Base-by-base conservation (phyloP, 1,140 invertebrate genomes). In the Leptinotarsa defecta region DNA sequence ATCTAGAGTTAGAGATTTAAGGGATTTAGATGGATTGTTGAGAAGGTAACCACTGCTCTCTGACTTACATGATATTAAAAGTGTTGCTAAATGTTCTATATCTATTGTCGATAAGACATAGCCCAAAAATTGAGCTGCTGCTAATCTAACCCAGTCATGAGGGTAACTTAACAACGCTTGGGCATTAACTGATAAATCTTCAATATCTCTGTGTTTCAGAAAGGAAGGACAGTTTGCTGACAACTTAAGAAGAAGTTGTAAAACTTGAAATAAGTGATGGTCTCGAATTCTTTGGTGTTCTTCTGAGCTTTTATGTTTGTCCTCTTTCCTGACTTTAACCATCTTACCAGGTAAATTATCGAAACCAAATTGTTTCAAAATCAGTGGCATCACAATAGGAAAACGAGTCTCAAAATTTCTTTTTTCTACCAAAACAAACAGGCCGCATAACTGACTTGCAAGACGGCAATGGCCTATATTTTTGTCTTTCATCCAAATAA, bases 101-200 rank as follows among this genome's bases (percentile, higher is more conserved):
- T 93, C 88, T 74, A 93, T 88, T 1, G 88, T 81, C 4, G 88
- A 86, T 49, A 97, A 87, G 65, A 96, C 87, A 24, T 91, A 88
- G 3, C 92, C 92, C 24, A 97, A 84, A 57, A 96, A 88, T 83
- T 95, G 93, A 3, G 90, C 88, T 15, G 94, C 89, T 71, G 89
- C 89, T 64, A 95, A 86, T 71, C 95, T 89, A 3, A 97, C 93
- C 92, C 92, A 94, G 52, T 89, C 85, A 82, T 94, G 92, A 19
- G 90, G 88, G 83, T 93, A 88, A 3, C 81, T 85, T 11, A 91
- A 81, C 20, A 93, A 84, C 15, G 86, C 84, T 70, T 89, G 88
- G 76, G 86, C 80, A 69, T 87, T 81, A 75, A 87, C 87, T 85
- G 81, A 68, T 82, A 87, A 76, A 89, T 77, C 87, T 84, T 74